A percentile compares a stretch with the other conserved stretches of the same genome.
Evolutionary conservation across 1,140 invertebrate species (phyloP).

Genomic region (Gryllus bimaculatus): DNA sequence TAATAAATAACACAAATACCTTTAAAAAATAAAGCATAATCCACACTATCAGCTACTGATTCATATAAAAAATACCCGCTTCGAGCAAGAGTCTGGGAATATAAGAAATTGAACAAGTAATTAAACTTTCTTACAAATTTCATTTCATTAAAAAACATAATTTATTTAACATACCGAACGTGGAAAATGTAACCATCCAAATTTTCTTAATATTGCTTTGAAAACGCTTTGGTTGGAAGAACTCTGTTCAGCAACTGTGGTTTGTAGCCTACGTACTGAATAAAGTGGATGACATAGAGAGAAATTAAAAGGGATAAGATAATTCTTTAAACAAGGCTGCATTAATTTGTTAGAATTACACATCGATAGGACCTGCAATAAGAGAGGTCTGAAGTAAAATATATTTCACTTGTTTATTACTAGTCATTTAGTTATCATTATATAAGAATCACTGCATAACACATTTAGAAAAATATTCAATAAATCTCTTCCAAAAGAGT

Average conservation of each 20-base stretch:
- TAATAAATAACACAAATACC: not conserved
- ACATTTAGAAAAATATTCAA: too few species aligned
- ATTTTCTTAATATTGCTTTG: not conserved
- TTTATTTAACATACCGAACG: not conserved
- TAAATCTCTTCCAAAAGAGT: too few species aligned
- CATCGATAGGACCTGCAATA: not conserved
- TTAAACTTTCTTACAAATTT: not conserved
- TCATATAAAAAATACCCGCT: conserved; percentile 18
- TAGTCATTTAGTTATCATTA: too few species aligned
- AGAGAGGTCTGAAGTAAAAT: not conserved
- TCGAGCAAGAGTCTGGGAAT: conserved; percentile 13
- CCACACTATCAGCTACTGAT: conserved; percentile 11
- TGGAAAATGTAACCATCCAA: not conserved
- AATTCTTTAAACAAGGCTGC: too few species aligned
- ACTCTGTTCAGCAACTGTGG: not conserved
- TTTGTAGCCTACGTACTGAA: not conserved
- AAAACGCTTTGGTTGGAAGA: not conserved
- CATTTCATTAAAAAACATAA: not conserved
- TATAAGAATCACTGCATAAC: too few species aligned
- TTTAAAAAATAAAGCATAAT: conserved; percentile 14
- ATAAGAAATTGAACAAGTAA: not conserved
- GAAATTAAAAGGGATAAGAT: too few species aligned
- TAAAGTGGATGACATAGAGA: too few species aligned
- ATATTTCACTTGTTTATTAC: not conserved
- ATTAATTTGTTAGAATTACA: not conserved